A percentile compares a stretch with the other conserved stretches of the same genome.
These are phyloP conservation scores for Conger conger DNA, from an alignment of 2,113 vertebrate species.

Conservation along the genomic window DNA sequence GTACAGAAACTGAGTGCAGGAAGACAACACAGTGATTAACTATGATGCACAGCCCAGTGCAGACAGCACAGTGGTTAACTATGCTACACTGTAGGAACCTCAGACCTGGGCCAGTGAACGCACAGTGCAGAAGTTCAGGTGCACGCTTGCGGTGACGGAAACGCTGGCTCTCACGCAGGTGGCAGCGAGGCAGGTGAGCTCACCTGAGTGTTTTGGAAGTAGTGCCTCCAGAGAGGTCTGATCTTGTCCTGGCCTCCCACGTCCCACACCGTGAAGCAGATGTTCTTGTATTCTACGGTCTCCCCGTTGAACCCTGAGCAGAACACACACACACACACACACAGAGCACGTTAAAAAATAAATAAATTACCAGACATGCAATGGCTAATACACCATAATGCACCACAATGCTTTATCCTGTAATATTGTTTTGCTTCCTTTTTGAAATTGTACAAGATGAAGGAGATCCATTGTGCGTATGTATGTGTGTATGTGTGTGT, in stretches of 20 bases:
- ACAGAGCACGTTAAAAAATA: too few relatives aligned
- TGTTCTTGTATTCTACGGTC: conserved; percentile 89
- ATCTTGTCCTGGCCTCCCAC: conserved; percentile 88
- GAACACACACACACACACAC: conserved; percentile 13
- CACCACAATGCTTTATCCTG: too few relatives aligned
- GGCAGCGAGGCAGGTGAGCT: conserved; percentile 22
- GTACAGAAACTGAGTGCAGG: too few relatives aligned
- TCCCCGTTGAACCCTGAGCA: conserved; percentile 87
- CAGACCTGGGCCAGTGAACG: neutral
- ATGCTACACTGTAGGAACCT: neutral
- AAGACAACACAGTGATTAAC: too few relatives aligned
- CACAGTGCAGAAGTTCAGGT: neutral
- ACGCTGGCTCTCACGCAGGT: too few relatives aligned
- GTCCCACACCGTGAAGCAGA: conserved; percentile 90
- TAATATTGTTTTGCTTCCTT: too few relatives aligned
- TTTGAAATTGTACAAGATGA: too few relatives aligned
- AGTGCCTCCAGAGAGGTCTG: conserved; percentile 86
- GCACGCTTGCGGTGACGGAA: neutral
- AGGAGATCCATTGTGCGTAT: too few relatives aligned
- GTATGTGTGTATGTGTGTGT: too few relatives aligned
- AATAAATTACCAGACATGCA: too few relatives aligned
- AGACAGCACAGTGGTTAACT: neutral
- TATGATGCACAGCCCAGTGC: too few relatives aligned
- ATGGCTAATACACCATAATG: too few relatives aligned
- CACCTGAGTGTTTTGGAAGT: conserved; percentile 89